A percentile compares a stretch with the other conserved stretches of the same genome.
Evolutionary conservation across 2,797 vertebrate genomes (phyloP).

Genomic region (Lithobates sylvaticus): DNA sequence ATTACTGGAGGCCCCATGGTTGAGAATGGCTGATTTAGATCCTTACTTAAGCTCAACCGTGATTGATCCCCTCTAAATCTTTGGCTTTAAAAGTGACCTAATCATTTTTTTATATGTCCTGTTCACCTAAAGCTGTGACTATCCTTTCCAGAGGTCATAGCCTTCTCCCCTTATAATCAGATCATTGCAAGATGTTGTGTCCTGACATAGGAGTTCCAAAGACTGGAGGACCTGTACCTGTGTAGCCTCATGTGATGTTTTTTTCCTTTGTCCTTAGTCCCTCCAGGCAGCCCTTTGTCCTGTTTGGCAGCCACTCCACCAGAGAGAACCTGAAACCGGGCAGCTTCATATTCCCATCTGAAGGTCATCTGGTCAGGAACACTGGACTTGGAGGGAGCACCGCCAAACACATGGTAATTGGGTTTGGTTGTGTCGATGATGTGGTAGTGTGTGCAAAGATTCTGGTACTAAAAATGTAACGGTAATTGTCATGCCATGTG

Average conservation of each 20-base stretch:
- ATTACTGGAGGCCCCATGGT: too few species aligned
- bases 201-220: not conserved
- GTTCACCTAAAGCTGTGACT: too few species aligned
- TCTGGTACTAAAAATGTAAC: too few species aligned
- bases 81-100: too few species aligned
- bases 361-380: slow-evolving; percentile 92
- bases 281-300: slow-evolving; percentile 88
- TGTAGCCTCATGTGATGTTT: not conserved
- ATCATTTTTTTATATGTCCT: too few species aligned
- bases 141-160: too few species aligned
- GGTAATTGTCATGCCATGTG: too few species aligned
- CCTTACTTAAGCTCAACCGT: too few species aligned
- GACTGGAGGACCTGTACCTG: not conserved
- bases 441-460: too few species aligned
- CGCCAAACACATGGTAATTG: slow-evolving; percentile 91
- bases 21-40: too few species aligned
- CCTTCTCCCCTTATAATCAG: too few species aligned
- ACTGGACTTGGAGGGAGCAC: slow-evolving; percentile 83
- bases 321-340: slow-evolving; percentile 87
- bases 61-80: too few species aligned
- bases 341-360: slow-evolving; percentile 94
- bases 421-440: not conserved
- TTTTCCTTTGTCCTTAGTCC: slow-evolving; percentile 74
- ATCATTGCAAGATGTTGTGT: not conserved
- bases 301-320: slow-evolving; percentile 92